Evolutionary conservation across 92 coral and sea anemone species (phyloP).

Genomic region (Chrysogorgia sp.): DNA sequence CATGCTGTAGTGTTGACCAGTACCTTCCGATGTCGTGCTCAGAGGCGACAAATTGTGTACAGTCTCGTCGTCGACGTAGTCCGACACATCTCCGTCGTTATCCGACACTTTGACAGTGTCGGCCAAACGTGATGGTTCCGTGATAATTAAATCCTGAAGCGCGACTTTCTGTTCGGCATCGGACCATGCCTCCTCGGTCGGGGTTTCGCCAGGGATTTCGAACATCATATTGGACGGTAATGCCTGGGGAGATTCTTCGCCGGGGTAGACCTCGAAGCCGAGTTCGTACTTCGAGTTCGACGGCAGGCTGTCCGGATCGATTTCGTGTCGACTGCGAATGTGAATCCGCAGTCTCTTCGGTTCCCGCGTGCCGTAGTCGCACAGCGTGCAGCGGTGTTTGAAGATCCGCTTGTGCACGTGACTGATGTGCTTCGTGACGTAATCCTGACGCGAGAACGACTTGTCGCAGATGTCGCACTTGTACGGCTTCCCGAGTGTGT

Average conservation of each 20-base stretch:
- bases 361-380: constrained; percentile 42
- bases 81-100: too few relatives aligned
- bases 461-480: constrained; percentile 29
- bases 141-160: too few relatives aligned
- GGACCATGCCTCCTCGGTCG: too few relatives aligned
- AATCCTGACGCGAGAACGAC: constrained; percentile 35
- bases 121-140: too few relatives aligned
- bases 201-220: too few relatives aligned
- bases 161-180: too few relatives aligned
- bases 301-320: constrained; percentile 23
- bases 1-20: too few relatives aligned
- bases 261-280: not conserved
- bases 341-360: constrained; percentile 21
- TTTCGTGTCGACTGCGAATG: constrained; percentile 28
- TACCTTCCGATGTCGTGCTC: too few relatives aligned
- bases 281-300: not conserved
- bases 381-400: constrained; percentile 30
- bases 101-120: too few relatives aligned
- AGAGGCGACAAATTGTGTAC: too few relatives aligned
- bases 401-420: constrained; percentile 39
- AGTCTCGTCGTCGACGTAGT: too few relatives aligned
- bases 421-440: constrained; percentile 26
- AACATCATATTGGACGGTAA: not conserved
- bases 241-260: too few relatives aligned
- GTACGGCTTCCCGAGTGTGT: constrained; percentile 27